Percentiles rank a stretch among this genome's conserved stretches.
Conservation (phyloP, 2,888 invertebrate species). For the Agrotis ipsilon region DNA sequence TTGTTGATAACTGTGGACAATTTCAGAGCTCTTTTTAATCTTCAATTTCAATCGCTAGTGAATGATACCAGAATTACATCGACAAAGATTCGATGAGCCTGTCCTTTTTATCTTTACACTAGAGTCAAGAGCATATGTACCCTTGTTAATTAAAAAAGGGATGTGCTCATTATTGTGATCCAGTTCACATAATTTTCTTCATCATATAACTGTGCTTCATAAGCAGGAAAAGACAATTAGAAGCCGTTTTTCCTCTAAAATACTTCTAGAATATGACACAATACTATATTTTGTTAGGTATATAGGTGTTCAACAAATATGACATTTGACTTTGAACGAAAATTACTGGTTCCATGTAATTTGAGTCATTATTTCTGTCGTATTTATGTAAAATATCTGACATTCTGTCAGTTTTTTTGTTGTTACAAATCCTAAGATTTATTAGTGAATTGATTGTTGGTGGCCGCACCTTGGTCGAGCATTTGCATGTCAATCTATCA, state of each 20-base stretch:
- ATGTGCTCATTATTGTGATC: no score
- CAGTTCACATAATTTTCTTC: no score
- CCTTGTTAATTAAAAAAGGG: no score
- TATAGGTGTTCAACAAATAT: constrained; percentile 38
- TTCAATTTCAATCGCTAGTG: no score
- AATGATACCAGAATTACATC: no score
- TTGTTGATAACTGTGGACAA: no score
- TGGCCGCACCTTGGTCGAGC: constrained; percentile 30
- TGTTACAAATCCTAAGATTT: constrained; percentile 57
- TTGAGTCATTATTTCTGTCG: constrained; percentile 40
- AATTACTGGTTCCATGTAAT: constrained; percentile 39
- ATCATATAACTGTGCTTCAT: no score
- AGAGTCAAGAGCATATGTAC: no score
- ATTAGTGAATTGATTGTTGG: constrained; percentile 55
- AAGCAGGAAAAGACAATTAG: no score
- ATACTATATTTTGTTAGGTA: constrained; percentile 20
- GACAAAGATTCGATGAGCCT: no score
- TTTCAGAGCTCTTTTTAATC: no score
- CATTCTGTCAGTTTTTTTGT: constrained; percentile 51
- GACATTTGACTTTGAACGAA: constrained; percentile 35
- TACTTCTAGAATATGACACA: background rate
- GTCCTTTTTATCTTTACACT: no score
- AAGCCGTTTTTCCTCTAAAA: background rate
- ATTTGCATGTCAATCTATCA: constrained; percentile 55
- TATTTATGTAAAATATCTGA: constrained; percentile 58